These are phyloP conservation scores for Agapornis canus DNA, from an alignment of 2,797 vertebrate species.

Conservation along the genomic window DNA sequence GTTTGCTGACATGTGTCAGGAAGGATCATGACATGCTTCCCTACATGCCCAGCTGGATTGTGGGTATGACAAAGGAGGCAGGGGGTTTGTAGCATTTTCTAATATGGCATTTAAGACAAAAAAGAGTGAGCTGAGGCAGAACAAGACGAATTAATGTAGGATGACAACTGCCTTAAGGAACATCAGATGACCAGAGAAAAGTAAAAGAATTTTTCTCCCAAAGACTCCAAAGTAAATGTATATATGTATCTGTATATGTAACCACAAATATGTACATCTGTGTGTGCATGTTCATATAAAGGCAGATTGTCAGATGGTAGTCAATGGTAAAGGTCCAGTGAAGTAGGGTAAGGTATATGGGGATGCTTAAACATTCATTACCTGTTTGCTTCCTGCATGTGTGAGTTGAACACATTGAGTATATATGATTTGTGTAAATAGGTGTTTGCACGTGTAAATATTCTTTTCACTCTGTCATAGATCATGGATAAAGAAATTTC, in stretches of 20 bases:
- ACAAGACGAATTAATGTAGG: conserved; percentile 47
- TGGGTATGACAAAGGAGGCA: conserved; percentile 14
- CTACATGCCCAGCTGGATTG: conserved; percentile 42
- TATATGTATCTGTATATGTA: background rate
- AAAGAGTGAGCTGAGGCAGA: conserved; percentile 50
- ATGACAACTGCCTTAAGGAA: conserved; percentile 69
- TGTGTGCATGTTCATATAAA: background rate
- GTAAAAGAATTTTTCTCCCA: background rate
- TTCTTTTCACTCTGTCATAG: background rate
- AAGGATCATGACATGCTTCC: conserved; percentile 51
- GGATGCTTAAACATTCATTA: background rate
- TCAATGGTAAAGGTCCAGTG: background rate
- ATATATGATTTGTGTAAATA: background rate
- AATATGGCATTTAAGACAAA: conserved; percentile 67
- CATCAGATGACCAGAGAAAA: conserved; percentile 26
- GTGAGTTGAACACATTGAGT: background rate
- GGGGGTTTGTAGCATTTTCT: conserved; percentile 29
- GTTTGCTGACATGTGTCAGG: conserved; percentile 70
- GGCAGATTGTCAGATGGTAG: background rate
- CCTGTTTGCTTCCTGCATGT: background rate
- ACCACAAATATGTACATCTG: background rate
- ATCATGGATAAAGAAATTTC: background rate
- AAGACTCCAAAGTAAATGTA: background rate
- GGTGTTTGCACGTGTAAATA: background rate
- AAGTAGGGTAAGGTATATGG: background rate